A percentile compares a stretch with the other conserved stretches of the same genome.
These are phyloP conservation scores for Myotis myotis DNA, from an alignment of 2,797 vertebrate genomes.

Conservation along the genomic window DNA sequence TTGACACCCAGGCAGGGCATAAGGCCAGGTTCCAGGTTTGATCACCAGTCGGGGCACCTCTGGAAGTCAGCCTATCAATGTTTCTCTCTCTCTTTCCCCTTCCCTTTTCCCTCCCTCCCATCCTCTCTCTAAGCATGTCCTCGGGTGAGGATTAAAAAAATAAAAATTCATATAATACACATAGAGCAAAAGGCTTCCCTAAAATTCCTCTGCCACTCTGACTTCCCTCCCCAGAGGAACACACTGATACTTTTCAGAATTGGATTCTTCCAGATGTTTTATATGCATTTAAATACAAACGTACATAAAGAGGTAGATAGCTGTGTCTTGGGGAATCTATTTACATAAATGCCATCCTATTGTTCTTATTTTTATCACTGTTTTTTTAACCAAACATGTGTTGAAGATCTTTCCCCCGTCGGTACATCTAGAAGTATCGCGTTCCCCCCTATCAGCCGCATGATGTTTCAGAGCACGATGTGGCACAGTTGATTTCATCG, in stretches of 20 bases:
- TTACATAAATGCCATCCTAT: neutral
- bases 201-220: neutral
- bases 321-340: neutral
- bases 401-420: neutral
- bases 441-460: neutral
- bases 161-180: neutral
- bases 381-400: neutral
- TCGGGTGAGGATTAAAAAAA: neutral
- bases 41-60: neutral
- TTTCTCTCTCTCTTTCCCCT: neutral
- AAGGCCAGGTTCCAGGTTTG: neutral
- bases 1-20: neutral
- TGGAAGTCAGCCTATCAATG: neutral
- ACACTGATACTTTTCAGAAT: neutral
- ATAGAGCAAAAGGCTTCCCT: slow-evolving; percentile 14
- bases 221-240: neutral
- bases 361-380: slow-evolving; percentile 18
- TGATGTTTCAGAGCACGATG: neutral
- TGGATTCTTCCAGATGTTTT: neutral
- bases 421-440: neutral
- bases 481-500: neutral
- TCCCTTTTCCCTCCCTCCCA: rapidly evolving
- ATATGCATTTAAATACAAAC: neutral
- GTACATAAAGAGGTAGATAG: neutral
- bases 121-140: neutral